Evolutionary conservation across 2,888 invertebrate genomes (phyloP), one percentile per base, ranked within the genome.

Genomic region (Diarsia dahlii): DNA sequence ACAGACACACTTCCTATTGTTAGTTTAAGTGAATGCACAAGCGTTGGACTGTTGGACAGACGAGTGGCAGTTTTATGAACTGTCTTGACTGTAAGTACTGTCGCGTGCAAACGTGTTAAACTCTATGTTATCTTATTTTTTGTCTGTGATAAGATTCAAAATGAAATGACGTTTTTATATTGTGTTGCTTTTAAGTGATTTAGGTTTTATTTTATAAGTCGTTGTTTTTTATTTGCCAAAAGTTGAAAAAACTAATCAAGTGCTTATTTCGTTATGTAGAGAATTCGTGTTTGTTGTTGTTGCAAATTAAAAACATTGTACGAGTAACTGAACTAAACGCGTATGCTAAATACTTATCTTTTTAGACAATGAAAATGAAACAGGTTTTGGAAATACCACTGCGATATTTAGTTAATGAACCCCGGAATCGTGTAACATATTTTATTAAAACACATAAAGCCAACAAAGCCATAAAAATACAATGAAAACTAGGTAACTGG

Each of bases 1-100:
- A n/a, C n/a, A n/a, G n/a, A n/a, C n/a, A n/a, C n/a, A 76, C 62
- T 71, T 64, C 23, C 65, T 69, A 79, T 79, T 84, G 79, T 84
- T 54, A 18, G 58, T 48, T 48, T 39, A 20, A 52, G 34, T 68
- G 68, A 68, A 81, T 70, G 76, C 64, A 82, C 71, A 79, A 60
- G 74, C 65, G 74, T 79, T 64, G 23, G 62, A 68, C 56, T 63
- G 74, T 79, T 64, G 23, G 62, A 68, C 56, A 69, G 62, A n/a
- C 56, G 63, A 62, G 66, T 71, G 77, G 73, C 78, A 80, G 77
- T 28, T 28, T 28, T 28, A 28, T 28, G 28, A 28, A 28, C 28
- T 75, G 70, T 76, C 64, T 67, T 63, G 48, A 45, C 15, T 13
- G 72, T 45, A 0, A 3, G 63, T 82, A 88, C 76, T 71, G 39